A percentile compares a stretch with the other conserved stretches of the same genome.
Conservation (phyloP, 2,113 vertebrate species). For the Ancistrus triradiatus region DNA sequence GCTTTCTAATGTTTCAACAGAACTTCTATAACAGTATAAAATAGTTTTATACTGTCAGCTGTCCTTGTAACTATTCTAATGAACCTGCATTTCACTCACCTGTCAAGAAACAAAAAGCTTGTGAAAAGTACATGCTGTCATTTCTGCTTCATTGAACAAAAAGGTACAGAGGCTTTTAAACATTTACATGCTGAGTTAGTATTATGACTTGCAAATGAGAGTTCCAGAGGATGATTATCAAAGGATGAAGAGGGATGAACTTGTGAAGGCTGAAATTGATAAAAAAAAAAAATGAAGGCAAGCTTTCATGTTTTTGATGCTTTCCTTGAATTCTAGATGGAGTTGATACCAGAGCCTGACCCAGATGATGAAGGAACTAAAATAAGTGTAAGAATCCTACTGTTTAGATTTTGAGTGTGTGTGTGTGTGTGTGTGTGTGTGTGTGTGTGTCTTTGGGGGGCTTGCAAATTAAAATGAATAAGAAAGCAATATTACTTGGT, state of each 20-base stretch:
- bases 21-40: conserved; percentile 34
- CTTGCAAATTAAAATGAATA: too few relatives aligned
- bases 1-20: conserved; percentile 31
- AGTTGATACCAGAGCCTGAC: conserved; percentile 65
- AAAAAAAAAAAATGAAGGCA: conserved; percentile 1
- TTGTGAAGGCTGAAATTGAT: neutral
- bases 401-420: neutral
- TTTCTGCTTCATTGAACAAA: conserved; percentile 16
- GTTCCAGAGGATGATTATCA: conserved; percentile 9
- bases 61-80: conserved; percentile 30
- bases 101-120: conserved; percentile 9
- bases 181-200: conserved; percentile 17
- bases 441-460: too few relatives aligned
- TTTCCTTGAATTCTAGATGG: conserved; percentile 55
- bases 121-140: neutral
- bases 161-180: conserved; percentile 8
- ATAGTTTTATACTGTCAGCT: conserved; percentile 18
- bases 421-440: too few relatives aligned
- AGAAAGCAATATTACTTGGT: too few relatives aligned
- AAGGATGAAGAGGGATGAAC: neutral
- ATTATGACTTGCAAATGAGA: conserved; percentile 8
- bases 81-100: conserved; percentile 22
- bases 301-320: neutral
- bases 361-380: conserved; percentile 73
- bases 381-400: conserved; percentile 69